These are phyloP conservation scores for Melitaea athalia DNA, from an alignment of 2,888 invertebrate genomes.

Conservation along the genomic window DNA sequence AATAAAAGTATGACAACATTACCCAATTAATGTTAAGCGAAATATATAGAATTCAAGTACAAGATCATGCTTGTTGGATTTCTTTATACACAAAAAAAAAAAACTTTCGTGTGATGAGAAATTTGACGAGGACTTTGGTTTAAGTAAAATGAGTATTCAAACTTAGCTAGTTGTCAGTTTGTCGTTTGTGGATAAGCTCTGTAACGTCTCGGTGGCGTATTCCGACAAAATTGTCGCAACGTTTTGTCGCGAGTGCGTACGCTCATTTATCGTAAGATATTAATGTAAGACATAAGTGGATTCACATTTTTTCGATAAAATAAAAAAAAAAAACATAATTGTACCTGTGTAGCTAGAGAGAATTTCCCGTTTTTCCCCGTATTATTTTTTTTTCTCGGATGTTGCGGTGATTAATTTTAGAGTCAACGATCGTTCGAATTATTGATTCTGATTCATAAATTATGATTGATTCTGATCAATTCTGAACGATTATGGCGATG, in stretches of 20 bases:
- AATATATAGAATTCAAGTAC: slow-evolving; percentile 57
- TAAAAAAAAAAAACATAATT: slow-evolving; percentile 41
- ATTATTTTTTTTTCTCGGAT: slow-evolving; percentile 60
- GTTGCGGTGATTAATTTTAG: slow-evolving; percentile 51
- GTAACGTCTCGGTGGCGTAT: slow-evolving; percentile 43
- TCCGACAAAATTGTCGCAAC: slow-evolving; percentile 32
- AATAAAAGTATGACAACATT: slow-evolving; percentile 55
- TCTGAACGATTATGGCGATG: slow-evolving; percentile 14
- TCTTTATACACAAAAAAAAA: slow-evolving; percentile 31
- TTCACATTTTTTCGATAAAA: slow-evolving; percentile 42
- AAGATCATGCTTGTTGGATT: slow-evolving; percentile 25
- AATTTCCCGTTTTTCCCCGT: slow-evolving; percentile 65
- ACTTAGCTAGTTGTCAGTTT: slow-evolving; percentile 74
- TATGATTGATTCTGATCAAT: too few species aligned
- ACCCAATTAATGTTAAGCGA: slow-evolving; percentile 70
- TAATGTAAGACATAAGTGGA: slow-evolving; percentile 73
- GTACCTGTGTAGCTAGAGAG: slow-evolving; percentile 81
- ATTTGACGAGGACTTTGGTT: slow-evolving; percentile 53
- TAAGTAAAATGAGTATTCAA: slow-evolving; percentile 75
- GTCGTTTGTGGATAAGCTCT: slow-evolving; percentile 64
- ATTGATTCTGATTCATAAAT: slow-evolving; percentile 20
- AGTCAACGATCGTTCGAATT: slow-evolving; percentile 35
- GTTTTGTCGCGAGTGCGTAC: slow-evolving; percentile 43
- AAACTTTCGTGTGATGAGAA: slow-evolving; percentile 35
- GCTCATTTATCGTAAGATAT: slow-evolving; percentile 65